These are phyloP conservation scores for Catocala fraxini DNA, from an alignment of 2,888 invertebrate genomes.

Conservation along the genomic window DNA sequence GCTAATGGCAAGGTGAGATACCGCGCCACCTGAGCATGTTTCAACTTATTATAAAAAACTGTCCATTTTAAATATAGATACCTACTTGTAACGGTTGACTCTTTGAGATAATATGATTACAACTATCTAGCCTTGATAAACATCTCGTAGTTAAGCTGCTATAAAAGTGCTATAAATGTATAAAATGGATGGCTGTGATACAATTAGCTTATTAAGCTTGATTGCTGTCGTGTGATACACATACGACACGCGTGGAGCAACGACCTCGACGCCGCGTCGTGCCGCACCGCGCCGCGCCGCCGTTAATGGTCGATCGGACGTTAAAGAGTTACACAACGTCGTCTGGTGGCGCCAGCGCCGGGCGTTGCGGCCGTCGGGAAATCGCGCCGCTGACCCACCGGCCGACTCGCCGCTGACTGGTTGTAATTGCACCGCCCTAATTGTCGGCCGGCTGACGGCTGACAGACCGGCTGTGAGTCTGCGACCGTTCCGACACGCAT, in stretches of 20 bases:
- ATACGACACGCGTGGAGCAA: conserved; percentile 69
- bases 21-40: no score
- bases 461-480: conserved; percentile 66
- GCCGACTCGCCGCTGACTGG: conserved; percentile 75
- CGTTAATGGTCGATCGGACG: conserved; percentile 73
- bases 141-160: neutral
- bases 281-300: conserved; percentile 10
- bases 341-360: conserved; percentile 72
- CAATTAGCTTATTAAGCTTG: conserved; percentile 50
- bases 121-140: neutral
- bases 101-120: neutral
- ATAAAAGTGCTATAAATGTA: conserved; percentile 1
- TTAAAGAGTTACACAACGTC: conserved; percentile 81
- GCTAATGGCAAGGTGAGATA: no score
- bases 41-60: no score
- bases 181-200: conserved; percentile 12
- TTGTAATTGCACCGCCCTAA: conserved; percentile 84
- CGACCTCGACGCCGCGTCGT: conserved; percentile 69
- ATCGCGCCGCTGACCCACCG: conserved; percentile 84
- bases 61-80: no score
- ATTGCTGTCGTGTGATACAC: conserved; percentile 56
- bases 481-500: conserved; percentile 60
- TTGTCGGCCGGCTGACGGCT: conserved; percentile 72
- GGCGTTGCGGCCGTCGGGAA: conserved; percentile 77
- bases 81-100: neutral